Percentiles rank a stretch among this genome's conserved stretches.
phyloP scores from a whole-genome alignment of 2,113 vertebrate species.

The Zosterops japonicus region DNA sequence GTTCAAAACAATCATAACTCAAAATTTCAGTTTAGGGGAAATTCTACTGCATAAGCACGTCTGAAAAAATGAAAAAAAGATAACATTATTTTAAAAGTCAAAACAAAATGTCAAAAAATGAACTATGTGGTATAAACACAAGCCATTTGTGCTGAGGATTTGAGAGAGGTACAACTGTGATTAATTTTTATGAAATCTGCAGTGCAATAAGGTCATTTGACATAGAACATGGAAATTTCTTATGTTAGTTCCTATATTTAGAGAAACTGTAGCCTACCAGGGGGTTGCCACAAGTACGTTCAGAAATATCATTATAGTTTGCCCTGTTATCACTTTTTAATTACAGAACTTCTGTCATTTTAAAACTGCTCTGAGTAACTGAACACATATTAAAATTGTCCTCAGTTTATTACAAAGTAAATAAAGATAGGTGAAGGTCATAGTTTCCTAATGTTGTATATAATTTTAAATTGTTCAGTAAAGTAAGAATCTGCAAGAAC shows the following conservation, averaged over 20 bases:
- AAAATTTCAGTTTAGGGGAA: background rate
- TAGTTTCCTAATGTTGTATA: background rate
- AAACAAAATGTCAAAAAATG: background rate
- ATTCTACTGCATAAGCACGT: background rate
- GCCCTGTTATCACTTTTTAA: background rate
- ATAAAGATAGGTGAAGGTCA: background rate
- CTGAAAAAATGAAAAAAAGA: background rate
- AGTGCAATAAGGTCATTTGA: background rate
- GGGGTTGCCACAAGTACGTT: background rate
- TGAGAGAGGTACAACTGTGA: background rate
- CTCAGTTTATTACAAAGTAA: conserved; percentile 2
- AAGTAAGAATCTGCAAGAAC: background rate
- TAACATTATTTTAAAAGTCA: background rate
- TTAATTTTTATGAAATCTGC: background rate
- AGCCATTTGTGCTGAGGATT: background rate
- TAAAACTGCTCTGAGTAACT: background rate
- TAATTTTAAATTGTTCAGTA: background rate
- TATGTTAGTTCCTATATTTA: background rate
- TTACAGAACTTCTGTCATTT: background rate
- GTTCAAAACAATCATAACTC: background rate
- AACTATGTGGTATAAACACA: background rate
- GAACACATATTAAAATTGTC: background rate
- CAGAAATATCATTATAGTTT: background rate
- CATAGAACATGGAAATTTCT: background rate
- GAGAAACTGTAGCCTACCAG: background rate